Conservation (phyloP, 2,797 vertebrate species). For the Tapirus indicus region DNA sequence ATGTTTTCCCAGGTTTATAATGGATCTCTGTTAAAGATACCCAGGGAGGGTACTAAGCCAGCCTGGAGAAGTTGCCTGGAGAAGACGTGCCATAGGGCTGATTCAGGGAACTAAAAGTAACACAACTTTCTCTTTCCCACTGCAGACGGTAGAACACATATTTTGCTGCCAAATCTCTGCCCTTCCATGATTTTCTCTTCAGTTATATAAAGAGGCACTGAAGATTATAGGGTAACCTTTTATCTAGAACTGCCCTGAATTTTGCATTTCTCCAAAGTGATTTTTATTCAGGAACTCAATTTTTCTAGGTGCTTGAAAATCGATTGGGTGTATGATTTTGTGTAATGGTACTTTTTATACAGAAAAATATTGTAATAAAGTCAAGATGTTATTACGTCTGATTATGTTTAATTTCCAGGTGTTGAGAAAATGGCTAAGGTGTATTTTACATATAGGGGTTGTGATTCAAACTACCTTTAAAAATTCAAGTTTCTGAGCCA, state of each 20-base stretch:
- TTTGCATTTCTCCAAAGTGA: conserved; percentile 14
- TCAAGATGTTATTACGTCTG: neutral
- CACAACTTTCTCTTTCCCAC: neutral
- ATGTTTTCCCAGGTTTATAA: neutral
- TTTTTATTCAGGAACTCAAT: neutral
- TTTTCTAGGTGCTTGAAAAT: conserved; percentile 26
- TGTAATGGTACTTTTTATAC: neutral
- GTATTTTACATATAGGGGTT: neutral
- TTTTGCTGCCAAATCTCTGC: neutral
- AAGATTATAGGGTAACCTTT: neutral
- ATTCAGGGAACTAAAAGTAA: neutral
- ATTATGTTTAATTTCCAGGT: conserved; percentile 9
- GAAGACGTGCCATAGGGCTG: neutral
- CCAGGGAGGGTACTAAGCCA: neutral
- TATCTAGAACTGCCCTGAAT: neutral
- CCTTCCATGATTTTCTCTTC: neutral
- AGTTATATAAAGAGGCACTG: neutral
- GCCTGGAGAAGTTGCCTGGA: neutral
- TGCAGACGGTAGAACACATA: neutral
- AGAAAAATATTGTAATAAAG: neutral
- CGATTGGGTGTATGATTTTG: conserved; percentile 8
- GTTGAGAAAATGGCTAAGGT: neutral
- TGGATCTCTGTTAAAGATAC: neutral
- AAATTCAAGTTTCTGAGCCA: no score
- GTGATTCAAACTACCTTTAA: neutral